Base-by-base conservation (phyloP, 2,888 invertebrate species). In the Abrostola tripartita region DNA sequence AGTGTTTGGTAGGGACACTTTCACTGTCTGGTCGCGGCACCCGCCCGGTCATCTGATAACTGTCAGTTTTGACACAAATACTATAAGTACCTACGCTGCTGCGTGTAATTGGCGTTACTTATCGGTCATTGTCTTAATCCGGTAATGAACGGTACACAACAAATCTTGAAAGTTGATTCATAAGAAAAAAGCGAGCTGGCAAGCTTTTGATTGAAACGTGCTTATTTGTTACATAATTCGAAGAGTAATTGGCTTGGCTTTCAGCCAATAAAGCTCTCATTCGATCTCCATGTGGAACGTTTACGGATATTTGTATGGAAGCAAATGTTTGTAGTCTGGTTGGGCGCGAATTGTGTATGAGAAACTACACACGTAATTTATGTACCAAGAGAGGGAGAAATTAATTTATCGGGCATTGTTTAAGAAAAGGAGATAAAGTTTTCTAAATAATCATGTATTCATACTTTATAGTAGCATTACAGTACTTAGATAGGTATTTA, bases 1-100 rank as follows among this genome's bases (percentile, higher is more conserved):
- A 82, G 83, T 69, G 80, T 81, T 82, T 71, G 79, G 85, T 82
- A 89, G 90, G 86, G 90, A 88, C 90, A 92, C 93, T 93, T 93
- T 93, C 92, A 90, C 92, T 91, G 79, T 79, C 79, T 82, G 84
- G 68, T 69, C 79, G 66, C 81, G 78, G 81, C 86, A 85, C 86
- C 84, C 79, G 64, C 79, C 76, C 84, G 81, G 86, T 85, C 84
- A 87, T 86, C 83, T 83, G 87, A 87, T 87, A 85, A 81, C 83
- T 80, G 85, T 84, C 68, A 76, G 69, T 60, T 69, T 65, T 81
- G 77, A 70, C 71, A 76, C 61, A 69, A 64, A 67, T 68, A 64
- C 64, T 58, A 61, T 56, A 53, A 41, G 52, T 52, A 61, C 52
- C 62, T 65, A 58, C 47, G 38, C 71, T 41, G 50, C 37, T 37